These are phyloP conservation scores for Hippocampus kuda DNA, from an alignment of 2,797 vertebrate species.

Conservation along the genomic window DNA sequence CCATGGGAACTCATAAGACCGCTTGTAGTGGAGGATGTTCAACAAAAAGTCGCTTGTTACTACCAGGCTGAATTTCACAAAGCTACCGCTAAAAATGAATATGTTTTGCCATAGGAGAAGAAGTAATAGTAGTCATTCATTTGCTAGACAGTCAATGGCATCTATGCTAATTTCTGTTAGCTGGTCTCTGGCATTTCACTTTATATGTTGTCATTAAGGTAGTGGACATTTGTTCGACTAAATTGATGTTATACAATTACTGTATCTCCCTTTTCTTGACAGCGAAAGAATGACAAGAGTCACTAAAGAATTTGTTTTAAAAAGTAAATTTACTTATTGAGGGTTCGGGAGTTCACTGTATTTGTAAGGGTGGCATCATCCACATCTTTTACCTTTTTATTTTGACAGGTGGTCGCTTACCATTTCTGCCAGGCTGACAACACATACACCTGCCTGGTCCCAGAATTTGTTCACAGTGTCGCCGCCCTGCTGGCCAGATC, in stretches of 20 bases:
- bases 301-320: background rate
- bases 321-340: background rate
- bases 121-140: too few species aligned
- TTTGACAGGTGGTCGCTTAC: conserved; percentile 84
- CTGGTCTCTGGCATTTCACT: too few species aligned
- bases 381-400: conserved; percentile 12
- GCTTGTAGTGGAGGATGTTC: conserved; percentile 49
- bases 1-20: conserved; percentile 63
- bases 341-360: background rate
- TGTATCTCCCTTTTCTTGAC: too few species aligned
- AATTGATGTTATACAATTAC: too few species aligned
- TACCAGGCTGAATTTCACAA: background rate
- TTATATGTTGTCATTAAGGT: too few species aligned
- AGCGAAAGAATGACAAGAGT: too few species aligned
- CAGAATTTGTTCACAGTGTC: conserved; percentile 95
- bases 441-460: conserved; percentile 95
- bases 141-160: background rate
- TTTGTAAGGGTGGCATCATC: background rate
- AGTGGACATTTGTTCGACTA: background rate
- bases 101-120: too few species aligned
- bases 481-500: conserved; percentile 87
- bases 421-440: conserved; percentile 99
- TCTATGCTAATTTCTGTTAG: background rate
- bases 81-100: background rate
- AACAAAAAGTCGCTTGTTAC: conserved; percentile 20